Evolutionary conservation across 2,113 vertebrate genomes (phyloP), one percentile per base, ranked within the genome.

Genomic region (Myrmecophaga tridactyla): DNA sequence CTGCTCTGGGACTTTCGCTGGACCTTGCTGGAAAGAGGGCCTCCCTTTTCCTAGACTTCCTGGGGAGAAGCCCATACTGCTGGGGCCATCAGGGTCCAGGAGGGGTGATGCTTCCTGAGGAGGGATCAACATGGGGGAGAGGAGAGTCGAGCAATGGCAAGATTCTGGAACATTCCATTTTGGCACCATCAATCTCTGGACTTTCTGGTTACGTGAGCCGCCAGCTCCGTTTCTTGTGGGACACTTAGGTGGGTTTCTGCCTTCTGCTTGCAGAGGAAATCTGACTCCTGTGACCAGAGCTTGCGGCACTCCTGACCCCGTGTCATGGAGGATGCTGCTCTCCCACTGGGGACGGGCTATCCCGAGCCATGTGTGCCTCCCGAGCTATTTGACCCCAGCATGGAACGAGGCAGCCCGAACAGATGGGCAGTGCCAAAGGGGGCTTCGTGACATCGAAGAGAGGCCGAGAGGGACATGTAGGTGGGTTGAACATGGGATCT

Each of bases 321-420:
- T 39, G 14, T 3, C 25, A 12, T 34, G 10, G 2, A 3, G 39
- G 21, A 23, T 12, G 1, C 1, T 2, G 20, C 69, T 11, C 23
- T 29, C 3, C 5, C 17, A 8, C 4, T 21, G 2, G 4, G 62
- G 41, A 58, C 0, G 3, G 21, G 31, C 34, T 7, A 0, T 15
- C 25, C 70, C 1, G 1, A 1, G 6, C 34, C 20, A 3, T 0
- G 56, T 23, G 23, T 6, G 2, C 2, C 18, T 6, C 3, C 0
- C 6, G 31, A n/a, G 15, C 8, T 1, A 23, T 14, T 6, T 29
- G 56, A 41, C 56, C 56, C 36, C 36, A 62, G 56, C 20, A 17
- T 43, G 56, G 43, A 60, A 6, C 17, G 41, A 17, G 17, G 41
- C 58, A 1, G 6, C 4, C 8, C 51, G 39, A 5, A 18, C 48